Evolutionary conservation across 2,113 vertebrate genomes (phyloP).

Genomic region (Noturus placidus): DNA sequence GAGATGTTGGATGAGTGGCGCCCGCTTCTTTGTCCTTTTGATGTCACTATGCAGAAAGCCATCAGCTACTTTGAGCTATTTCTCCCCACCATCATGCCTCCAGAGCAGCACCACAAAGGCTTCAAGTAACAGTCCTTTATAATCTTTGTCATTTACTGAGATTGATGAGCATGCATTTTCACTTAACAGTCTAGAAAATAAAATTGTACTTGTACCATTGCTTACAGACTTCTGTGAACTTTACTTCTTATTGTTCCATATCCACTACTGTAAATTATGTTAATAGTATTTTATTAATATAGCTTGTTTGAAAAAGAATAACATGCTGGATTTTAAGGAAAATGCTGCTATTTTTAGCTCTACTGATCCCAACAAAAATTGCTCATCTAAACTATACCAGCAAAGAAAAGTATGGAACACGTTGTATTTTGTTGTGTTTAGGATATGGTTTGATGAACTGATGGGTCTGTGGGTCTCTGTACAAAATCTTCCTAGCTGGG

Average conservation of each 20-base stretch:
- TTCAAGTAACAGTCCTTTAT: slow-evolving; percentile 82
- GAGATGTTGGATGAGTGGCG: slow-evolving; percentile 86
- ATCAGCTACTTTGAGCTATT: slow-evolving; percentile 97
- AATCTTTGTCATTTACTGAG: not conserved
- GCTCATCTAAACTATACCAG: not conserved
- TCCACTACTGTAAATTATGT: not conserved
- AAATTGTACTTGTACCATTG: not conserved
- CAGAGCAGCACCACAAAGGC: slow-evolving; percentile 89
- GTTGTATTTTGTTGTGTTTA: slow-evolving; percentile 54
- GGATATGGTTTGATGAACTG: slow-evolving; percentile 97
- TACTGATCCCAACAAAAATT: not conserved
- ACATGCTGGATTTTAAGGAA: not conserved
- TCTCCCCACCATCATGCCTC: slow-evolving; percentile 92
- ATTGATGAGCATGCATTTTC: not conserved
- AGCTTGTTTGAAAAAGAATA: not conserved
- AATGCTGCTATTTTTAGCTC: not conserved
- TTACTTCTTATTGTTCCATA: not conserved
- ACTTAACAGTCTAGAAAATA: not conserved
- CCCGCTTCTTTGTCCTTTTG: slow-evolving; percentile 55
- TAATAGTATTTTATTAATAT: not conserved
- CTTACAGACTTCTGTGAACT: not conserved
- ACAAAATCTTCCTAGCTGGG: slow-evolving; percentile 97
- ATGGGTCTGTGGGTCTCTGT: slow-evolving; percentile 93
- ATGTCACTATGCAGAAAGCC: slow-evolving; percentile 86
- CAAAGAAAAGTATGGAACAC: not conserved